A percentile compares a stretch with the other conserved stretches of the same genome.
Evolutionary conservation across 2,888 invertebrate species (phyloP).

Genomic region (Smittia aterrima): DNA sequence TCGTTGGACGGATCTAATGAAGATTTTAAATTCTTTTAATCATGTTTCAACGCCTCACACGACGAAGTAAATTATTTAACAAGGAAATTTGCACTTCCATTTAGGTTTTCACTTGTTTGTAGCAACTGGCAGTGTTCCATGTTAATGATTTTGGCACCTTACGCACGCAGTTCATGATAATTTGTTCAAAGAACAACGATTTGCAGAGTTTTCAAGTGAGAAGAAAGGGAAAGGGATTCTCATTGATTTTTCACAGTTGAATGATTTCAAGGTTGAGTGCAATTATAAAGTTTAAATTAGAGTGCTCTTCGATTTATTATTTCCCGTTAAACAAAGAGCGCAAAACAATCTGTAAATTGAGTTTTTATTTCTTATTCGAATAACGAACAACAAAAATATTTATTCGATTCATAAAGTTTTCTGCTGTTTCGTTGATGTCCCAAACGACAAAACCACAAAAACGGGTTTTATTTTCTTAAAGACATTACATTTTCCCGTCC

Average conservation of each 20-base stretch:
- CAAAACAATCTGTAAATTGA: no score
- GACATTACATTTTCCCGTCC: neutral
- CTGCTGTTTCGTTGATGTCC: neutral
- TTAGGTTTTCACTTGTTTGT: no score
- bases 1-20: no score
- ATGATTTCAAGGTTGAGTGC: constrained; percentile 34
- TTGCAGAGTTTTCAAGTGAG: neutral
- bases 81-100: no score
- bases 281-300: constrained; percentile 9
- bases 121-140: neutral
- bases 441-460: neutral
- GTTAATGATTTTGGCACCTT: neutral
- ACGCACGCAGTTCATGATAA: neutral
- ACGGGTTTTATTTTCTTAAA: constrained; percentile 7
- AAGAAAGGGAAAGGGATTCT: constrained; percentile 1
- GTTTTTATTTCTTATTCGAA: neutral
- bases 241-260: constrained; percentile 31
- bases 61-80: no score
- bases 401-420: neutral
- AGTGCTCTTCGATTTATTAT: no score
- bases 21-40: no score
- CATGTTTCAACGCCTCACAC: no score
- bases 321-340: no score
- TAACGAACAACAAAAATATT: constrained; percentile 1
- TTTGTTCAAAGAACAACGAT: neutral